Evolutionary conservation across 2,888 invertebrate genomes (phyloP).

Genomic region (Meiosimyza decipiens): DNA sequence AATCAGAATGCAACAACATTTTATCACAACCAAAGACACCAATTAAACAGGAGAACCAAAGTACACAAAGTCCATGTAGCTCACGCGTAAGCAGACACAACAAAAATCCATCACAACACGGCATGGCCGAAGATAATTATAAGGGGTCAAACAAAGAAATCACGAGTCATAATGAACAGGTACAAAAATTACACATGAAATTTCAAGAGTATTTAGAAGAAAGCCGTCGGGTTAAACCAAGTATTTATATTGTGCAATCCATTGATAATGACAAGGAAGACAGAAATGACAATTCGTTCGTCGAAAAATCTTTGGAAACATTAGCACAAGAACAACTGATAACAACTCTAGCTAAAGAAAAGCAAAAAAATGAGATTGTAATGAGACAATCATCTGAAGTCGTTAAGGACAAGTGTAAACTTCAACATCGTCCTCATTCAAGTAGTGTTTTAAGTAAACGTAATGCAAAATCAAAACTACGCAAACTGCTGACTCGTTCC

Average conservation of each 20-base stretch:
- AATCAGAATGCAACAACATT: slow-evolving; percentile 23
- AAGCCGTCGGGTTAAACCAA: slow-evolving; percentile 58
- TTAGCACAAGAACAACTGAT: background rate
- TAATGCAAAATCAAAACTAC: slow-evolving; percentile 33
- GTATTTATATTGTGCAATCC: slow-evolving; percentile 60
- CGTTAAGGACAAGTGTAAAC: slow-evolving; percentile 3
- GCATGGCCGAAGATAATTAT: background rate
- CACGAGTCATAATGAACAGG: slow-evolving; percentile 29
- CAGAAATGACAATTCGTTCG: background rate
- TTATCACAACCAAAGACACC: slow-evolving; percentile 27
- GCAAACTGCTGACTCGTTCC: slow-evolving; percentile 53
- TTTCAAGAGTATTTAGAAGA: slow-evolving; percentile 55
- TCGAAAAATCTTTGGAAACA: background rate
- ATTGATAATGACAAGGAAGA: slow-evolving; percentile 42
- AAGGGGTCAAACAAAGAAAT: slow-evolving; percentile 7
- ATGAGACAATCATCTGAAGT: background rate
- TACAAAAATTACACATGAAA: slow-evolving; percentile 41
- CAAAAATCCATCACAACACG: background rate
- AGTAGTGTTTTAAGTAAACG: background rate
- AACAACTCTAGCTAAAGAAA: slow-evolving; percentile 37
- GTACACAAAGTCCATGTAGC: background rate
- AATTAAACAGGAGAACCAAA: slow-evolving; percentile 7
- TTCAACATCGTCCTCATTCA: background rate
- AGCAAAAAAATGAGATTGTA: background rate
- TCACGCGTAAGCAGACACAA: background rate